These are phyloP conservation scores for Brenthis ino DNA, from an alignment of 2,888 invertebrate genomes.

Conservation along the genomic window DNA sequence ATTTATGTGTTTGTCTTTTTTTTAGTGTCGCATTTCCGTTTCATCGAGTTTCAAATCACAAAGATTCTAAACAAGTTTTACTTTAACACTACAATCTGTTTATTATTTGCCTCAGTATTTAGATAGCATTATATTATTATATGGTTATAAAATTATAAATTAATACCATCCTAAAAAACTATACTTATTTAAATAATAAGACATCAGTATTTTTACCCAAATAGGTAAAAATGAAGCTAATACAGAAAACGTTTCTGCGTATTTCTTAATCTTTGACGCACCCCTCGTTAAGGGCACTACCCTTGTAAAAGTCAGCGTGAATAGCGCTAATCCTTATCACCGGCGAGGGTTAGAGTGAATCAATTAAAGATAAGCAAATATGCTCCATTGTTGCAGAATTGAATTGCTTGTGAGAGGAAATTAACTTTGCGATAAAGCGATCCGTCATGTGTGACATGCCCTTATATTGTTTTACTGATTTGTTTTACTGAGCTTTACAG, in stretches of 20 bases:
- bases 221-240: constrained; percentile 32
- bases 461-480: constrained; percentile 52
- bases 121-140: too few species aligned
- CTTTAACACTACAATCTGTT: too few species aligned
- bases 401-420: constrained; percentile 76
- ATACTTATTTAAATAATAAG: too few species aligned
- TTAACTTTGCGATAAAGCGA: constrained; percentile 75
- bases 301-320: constrained; percentile 82
- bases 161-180: too few species aligned
- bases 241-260: constrained; percentile 20
- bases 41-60: too few species aligned
- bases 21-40: too few species aligned
- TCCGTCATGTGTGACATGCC: constrained; percentile 66
- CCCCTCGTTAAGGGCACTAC: constrained; percentile 74
- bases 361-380: constrained; percentile 83
- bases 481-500: constrained; percentile 8
- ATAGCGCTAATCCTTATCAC: constrained; percentile 80
- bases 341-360: constrained; percentile 76
- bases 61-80: too few species aligned
- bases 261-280: constrained; percentile 50
- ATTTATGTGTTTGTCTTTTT: too few species aligned
- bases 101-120: too few species aligned
- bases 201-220: neutral
- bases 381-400: constrained; percentile 74
- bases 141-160: too few species aligned